Percentiles rank a stretch among this genome's conserved stretches.
These are phyloP conservation scores for Myotis daubentonii DNA, from an alignment of 2,797 vertebrate genomes.

Conservation along the genomic window DNA sequence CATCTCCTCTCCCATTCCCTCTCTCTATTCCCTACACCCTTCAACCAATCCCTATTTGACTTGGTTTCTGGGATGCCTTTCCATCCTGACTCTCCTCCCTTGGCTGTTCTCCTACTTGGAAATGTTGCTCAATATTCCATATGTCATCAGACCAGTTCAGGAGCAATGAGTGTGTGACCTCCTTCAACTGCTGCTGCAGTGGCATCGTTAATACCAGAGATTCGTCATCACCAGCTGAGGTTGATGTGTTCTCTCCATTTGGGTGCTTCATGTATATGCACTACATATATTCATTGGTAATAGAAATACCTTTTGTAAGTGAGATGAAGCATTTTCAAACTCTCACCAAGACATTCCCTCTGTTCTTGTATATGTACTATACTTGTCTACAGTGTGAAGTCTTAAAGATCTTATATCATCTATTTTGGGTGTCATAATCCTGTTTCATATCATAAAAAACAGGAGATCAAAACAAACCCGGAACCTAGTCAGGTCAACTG, in stretches of 20 bases:
- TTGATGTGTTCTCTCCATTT: background rate
- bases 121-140: background rate
- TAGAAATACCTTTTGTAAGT: conserved; percentile 14
- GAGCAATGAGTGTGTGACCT: background rate
- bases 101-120: background rate
- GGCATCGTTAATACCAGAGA: background rate
- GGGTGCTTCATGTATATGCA: background rate
- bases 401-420: background rate
- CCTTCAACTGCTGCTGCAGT: background rate
- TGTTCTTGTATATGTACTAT: background rate
- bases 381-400: background rate
- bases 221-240: background rate
- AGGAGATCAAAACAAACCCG: background rate
- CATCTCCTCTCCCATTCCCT: background rate
- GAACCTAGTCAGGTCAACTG: background rate
- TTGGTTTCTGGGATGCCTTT: background rate
- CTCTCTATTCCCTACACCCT: background rate
- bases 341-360: background rate
- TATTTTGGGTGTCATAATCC: background rate
- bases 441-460: conserved; percentile 13
- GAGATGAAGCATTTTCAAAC: background rate
- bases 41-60: background rate
- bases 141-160: background rate
- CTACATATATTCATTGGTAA: background rate
- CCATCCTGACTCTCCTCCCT: background rate